Evolutionary conservation across 2,113 vertebrate species (phyloP).

Genomic region (Leucosticte australis): DNA sequence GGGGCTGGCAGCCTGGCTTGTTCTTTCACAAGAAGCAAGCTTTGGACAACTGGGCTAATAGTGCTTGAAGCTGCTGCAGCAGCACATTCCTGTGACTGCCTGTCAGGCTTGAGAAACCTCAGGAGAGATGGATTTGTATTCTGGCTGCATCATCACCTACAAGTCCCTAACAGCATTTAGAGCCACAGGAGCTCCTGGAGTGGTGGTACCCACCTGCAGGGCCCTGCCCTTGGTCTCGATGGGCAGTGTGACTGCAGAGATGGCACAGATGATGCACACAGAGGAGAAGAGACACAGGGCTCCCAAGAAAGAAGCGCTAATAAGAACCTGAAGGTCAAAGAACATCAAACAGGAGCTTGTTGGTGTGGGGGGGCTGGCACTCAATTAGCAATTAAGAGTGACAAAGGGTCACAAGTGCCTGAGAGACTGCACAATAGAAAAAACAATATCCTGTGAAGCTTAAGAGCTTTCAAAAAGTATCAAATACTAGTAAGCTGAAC

Average conservation of each 20-base stretch:
- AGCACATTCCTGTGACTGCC: accelerated
- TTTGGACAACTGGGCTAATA: not conserved
- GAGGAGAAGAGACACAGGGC: conserved; percentile 84
- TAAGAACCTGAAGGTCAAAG: conserved; percentile 81
- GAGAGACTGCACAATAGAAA: not conserved
- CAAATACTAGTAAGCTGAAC: not conserved
- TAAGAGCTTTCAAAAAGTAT: not conserved
- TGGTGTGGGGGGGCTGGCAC: accelerated
- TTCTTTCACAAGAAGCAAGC: not conserved
- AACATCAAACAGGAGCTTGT: not conserved
- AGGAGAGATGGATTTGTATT: not conserved
- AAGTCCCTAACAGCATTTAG: not conserved
- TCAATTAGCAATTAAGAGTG: not conserved
- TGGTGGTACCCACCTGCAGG: conserved; percentile 78
- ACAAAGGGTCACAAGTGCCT: not conserved
- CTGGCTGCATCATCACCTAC: not conserved
- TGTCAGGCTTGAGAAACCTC: not conserved
- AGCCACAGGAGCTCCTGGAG: not conserved
- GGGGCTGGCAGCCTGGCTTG: not conserved
- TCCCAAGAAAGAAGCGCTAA: conserved; percentile 80
- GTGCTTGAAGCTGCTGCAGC: not conserved
- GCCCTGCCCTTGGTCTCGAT: conserved; percentile 92
- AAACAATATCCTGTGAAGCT: not conserved
- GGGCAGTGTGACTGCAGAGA: conserved; percentile 83
- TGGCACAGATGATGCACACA: conserved; percentile 78